Percentiles rank a stretch among this genome's conserved stretches.
Conservation (phyloP, 2,888 invertebrate genomes). For the Spialia ferax region DNA sequence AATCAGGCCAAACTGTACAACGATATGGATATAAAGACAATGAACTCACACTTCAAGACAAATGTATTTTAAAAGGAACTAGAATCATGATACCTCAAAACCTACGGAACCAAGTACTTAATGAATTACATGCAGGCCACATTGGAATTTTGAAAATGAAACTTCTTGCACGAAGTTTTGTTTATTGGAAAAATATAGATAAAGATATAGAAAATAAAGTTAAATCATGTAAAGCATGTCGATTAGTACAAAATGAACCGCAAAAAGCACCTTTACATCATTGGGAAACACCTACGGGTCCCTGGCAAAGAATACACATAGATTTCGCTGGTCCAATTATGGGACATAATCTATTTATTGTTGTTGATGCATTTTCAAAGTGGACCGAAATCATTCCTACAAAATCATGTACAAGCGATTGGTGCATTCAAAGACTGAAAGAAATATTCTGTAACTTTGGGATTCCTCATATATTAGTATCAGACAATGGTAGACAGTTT, state of each 20-base stretch:
- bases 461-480: not conserved
- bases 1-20: not conserved
- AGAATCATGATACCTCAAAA: not conserved
- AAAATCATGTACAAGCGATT: not conserved
- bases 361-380: slow-evolving; percentile 9
- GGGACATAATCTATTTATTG: not conserved
- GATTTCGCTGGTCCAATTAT: slow-evolving; percentile 1
- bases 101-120: not conserved
- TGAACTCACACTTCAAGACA: slow-evolving; percentile 2
- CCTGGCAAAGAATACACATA: slow-evolving; percentile 1
- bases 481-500: slow-evolving; percentile 5
- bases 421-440: not conserved
- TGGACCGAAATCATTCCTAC: slow-evolving; percentile 3
- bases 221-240: slow-evolving; percentile 2
- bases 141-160: slow-evolving; percentile 20
- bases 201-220: slow-evolving; percentile 16
- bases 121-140: slow-evolving; percentile 8
- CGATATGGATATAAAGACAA: not conserved
- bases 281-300: not conserved
- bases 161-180: slow-evolving; percentile 10
- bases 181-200: slow-evolving; percentile 22
- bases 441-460: slow-evolving; percentile 1
- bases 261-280: not conserved
- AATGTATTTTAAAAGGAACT: slow-evolving; percentile 2
- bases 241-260: slow-evolving; percentile 17